phyloP scores from a whole-genome alignment of 2,888 invertebrate species.

The Merodon equestris region DNA sequence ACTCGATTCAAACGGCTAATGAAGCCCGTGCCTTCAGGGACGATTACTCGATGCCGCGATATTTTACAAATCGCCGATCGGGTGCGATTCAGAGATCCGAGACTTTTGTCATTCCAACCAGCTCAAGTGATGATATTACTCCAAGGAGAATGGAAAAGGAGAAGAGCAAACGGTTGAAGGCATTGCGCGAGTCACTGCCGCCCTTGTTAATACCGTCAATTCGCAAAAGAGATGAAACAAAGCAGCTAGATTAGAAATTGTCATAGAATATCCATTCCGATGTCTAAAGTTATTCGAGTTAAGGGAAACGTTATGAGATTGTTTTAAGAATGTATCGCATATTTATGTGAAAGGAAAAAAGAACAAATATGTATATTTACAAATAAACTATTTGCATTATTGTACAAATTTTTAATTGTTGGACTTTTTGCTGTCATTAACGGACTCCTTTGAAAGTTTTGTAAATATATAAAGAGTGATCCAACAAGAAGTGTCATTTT shows the following conservation, averaged over 20 bases:
- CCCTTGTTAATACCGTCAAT: constrained; percentile 77
- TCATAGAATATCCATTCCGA: no score
- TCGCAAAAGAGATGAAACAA: constrained; percentile 66
- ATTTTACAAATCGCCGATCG: constrained; percentile 79
- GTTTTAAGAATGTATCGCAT: background rate
- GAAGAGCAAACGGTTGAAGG: constrained; percentile 78
- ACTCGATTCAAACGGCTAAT: constrained; percentile 80
- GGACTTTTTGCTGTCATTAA: no score
- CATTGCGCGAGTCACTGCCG: constrained; percentile 76
- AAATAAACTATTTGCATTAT: background rate
- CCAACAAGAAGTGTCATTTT: no score
- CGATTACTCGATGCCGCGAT: constrained; percentile 83
- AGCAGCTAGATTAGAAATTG: constrained; percentile 59
- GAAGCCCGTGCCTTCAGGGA: constrained; percentile 77
- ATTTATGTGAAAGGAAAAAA: no score
- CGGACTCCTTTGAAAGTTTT: no score
- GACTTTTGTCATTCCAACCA: constrained; percentile 69
- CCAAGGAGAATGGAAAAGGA: constrained; percentile 74
- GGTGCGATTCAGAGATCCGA: constrained; percentile 76
- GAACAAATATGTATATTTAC: no score
- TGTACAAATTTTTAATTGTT: background rate
- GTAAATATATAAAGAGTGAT: no score
- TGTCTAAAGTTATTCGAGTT: no score
- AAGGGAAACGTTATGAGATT: no score
- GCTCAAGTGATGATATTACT: constrained; percentile 72